Base-by-base conservation (phyloP, 2,113 vertebrate species). In the Furnarius figulus region DNA sequence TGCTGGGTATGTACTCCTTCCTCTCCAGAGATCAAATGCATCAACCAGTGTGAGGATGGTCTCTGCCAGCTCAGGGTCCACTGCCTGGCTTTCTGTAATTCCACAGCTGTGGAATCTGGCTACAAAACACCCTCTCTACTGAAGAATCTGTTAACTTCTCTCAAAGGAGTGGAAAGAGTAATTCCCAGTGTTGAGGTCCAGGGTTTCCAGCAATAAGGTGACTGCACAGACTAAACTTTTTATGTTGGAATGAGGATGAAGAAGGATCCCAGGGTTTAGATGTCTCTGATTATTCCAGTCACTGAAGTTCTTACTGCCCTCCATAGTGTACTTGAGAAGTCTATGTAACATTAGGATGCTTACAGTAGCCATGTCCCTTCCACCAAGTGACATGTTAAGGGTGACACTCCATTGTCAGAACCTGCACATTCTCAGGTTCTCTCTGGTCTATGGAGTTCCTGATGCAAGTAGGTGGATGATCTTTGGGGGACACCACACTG, bases 81-180 rank as follows among this genome's bases (percentile, higher is more conserved):
- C 78, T 67, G 84, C 87, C 87, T 79, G 79, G 46, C 92, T 91
- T 88, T 95, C 94, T 89, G 75, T 52, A 87, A 47, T 77, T 85
- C 94, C 87, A 85, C 94, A 97, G 94, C 97, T 97, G 94, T 95
- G 86, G 74, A 95, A 85, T 94, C 97, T 95, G 97, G 93, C 95
- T 94, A 39, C 40, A 72, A 85, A 95, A 85, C 70, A 78, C 24
- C 59, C 71, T 91, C 62, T 92, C 47, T 89, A 44, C 86, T 88
- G 74, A 94, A 95, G 95, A 96, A 97, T 90, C 85, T 37, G 71
- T 73, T 76, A 75, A 39, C 73, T 89, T 91, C 42, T 33, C 80
- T 93, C 56, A 53, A 72, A 95, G 76, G 73, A 81, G 49, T 90
- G 61, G 56, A 76, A 84, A 94, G 76, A 86, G 52, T 81, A 81